Evolutionary conservation across 2,113 vertebrate genomes (phyloP), one percentile per base, ranked within the genome.

Genomic region (Phylloscopus trochilus): DNA sequence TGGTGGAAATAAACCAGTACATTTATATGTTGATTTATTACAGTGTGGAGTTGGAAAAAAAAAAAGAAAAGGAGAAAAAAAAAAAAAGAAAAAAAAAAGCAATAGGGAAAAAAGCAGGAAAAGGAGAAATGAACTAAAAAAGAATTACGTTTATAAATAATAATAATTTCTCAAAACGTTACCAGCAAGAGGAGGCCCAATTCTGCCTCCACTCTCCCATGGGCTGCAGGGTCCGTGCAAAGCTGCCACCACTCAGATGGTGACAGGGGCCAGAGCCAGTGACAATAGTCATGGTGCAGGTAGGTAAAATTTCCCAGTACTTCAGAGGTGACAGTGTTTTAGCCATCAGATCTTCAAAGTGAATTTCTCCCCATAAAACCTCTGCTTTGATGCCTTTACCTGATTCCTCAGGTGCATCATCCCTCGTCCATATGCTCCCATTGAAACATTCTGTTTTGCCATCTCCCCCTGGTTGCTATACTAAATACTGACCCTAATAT

Each of bases 11-110:
- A 87, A 95, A 94, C 90, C 91, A 96, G 95, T 95, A 91, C 33
- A 90, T 93, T 96, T 97, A 75, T 52, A 79, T 96, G 96, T 95
- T 97, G 96, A 97, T 98, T 98, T 96, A 93, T 90, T 86, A 88
- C 97, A 93, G 95, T 86, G 94, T 91, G 83, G 93, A 93, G 94
- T 39, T 80, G 33, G 7, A 1, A 1, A 6, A 31, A 41, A 82
- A 73, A 30, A 74, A 66, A 11, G 3, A 68, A 35, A 39, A 39
- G 10, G 10, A 39, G 10, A 39, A 39, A 39, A 39, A 39, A 39
- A 39, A 39, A 39, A 75, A 30, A 72, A 31, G 73, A 62, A 7
- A 4, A 69, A n/a, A 10, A 90, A 13, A 96, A 81, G 41, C 58
- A 92, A 62, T 24, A 76, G 41, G 46, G 4, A 23, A 70, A 56